Evolutionary conservation across 2,113 vertebrate species (phyloP).

Genomic region (Passer montanus): DNA sequence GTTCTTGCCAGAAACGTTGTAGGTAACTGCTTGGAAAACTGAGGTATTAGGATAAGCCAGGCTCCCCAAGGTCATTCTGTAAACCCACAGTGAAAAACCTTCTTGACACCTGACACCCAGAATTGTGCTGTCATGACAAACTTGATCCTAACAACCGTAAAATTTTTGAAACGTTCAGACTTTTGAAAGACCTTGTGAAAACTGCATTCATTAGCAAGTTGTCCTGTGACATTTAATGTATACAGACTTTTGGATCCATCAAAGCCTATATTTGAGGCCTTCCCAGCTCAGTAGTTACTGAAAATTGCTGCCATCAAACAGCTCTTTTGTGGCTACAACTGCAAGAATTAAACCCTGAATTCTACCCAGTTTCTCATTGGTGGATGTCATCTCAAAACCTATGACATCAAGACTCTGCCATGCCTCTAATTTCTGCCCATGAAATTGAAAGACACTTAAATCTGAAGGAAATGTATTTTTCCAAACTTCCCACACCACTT

Average conservation of each 20-base stretch:
- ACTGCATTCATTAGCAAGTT: background rate
- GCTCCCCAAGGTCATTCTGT: background rate
- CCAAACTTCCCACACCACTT: background rate
- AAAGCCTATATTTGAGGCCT: background rate
- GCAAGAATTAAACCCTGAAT: background rate
- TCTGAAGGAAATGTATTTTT: background rate
- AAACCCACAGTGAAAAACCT: background rate
- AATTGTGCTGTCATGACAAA: background rate
- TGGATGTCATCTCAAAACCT: background rate
- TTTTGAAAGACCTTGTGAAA: background rate
- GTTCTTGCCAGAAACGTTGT: background rate
- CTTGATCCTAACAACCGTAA: background rate
- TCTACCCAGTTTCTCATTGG: background rate
- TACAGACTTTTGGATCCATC: background rate
- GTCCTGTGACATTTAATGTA: background rate
- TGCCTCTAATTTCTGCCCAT: background rate
- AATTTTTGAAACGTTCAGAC: background rate
- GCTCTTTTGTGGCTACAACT: background rate
- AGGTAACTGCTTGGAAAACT: background rate
- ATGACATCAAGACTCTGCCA: background rate
- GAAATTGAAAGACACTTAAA: background rate
- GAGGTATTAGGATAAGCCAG: background rate
- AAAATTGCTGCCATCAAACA: background rate
- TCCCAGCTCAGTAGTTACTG: background rate
- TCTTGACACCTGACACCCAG: background rate